Evolutionary conservation across 2,113 vertebrate genomes (phyloP), one percentile per base, ranked within the genome.

Genomic region (Gymnarchus niloticus): DNA sequence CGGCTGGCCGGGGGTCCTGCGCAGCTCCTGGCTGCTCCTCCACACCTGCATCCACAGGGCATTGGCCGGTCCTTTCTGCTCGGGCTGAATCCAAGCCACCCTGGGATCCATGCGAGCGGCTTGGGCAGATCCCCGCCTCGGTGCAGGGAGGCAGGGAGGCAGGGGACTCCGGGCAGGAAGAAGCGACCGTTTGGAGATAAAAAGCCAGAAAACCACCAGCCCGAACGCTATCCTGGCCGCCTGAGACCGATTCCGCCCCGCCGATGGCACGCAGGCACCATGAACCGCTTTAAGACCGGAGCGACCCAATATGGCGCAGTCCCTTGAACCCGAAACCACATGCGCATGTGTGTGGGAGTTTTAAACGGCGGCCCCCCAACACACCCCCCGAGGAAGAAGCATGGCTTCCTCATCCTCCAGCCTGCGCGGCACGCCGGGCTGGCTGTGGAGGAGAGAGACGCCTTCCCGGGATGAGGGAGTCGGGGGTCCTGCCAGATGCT

Each of bases 1-100:
- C n/a, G 95, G 88, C 93, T 96, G 87, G 95, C 94, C 94, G 94
- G 88, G 95, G 92, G 90, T 94, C 94, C 92, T 95, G 91, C 95
- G 94, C 61, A 92, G 88, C 92, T 96, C 96, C 95, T 98, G 97
- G 95, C 97, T 96, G 91, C 96, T 98, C 94, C 97, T 96, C 98
- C 98, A 99, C 93, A 98, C 96, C 90, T 97, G 96, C 98, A 99
- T 99, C 98, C 97, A 99, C 91, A 99, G 95, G 90, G 96, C 96
- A 94, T 98, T 99, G 91, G 98, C 97, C 91, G 98, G 98, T 94
- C 98, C 98, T 94, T 96, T 98, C 95, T 99, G 97, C 92, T 99
- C 98, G 87, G 98, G 98, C 96, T 99, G 97, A 94, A 98, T 97
- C 98, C 98, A 99, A 92, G 97, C 97, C 91, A 99, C 96, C 94